Percentiles rank a stretch among this genome's conserved stretches.
Evolutionary conservation across 1,140 invertebrate genomes (phyloP).

Genomic region (Nasonia giraulti): DNA sequence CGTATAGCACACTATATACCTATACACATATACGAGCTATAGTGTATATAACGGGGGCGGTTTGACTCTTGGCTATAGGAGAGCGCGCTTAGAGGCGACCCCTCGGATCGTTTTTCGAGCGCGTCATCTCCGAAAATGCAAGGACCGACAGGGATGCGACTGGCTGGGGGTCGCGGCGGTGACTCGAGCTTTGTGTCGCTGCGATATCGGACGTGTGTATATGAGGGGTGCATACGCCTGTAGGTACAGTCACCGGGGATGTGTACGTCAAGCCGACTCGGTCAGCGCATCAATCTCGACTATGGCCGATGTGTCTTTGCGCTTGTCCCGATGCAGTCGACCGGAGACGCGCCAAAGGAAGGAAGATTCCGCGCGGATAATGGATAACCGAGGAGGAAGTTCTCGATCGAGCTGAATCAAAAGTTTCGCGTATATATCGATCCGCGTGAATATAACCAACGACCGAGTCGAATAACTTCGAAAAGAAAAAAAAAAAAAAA

Average conservation of each 20-base stretch:
- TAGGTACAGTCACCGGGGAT: neutral
- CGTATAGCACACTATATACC: too few relatives aligned
- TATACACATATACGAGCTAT: too few relatives aligned
- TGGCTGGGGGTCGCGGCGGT: neutral
- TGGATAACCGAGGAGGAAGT: neutral
- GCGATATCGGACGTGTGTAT: too few relatives aligned
- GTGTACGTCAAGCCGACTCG: neutral
- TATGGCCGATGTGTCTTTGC: neutral
- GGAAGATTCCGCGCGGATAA: neutral
- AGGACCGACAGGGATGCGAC: neutral
- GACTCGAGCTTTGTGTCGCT: neutral
- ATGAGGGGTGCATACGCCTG: neutral
- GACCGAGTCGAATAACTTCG: neutral
- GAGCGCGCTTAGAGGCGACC: neutral
- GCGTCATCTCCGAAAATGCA: slow-evolving; percentile 3
- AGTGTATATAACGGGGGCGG: too few relatives aligned
- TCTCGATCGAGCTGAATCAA: neutral
- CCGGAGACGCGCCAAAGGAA: neutral
- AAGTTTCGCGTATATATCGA: too few relatives aligned
- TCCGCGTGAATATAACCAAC: too few relatives aligned
- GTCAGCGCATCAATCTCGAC: slow-evolving; percentile 19
- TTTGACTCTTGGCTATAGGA: too few relatives aligned
- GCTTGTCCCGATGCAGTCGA: neutral
- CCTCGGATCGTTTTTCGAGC: slow-evolving; percentile 2
- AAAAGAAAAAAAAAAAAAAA: too few relatives aligned